Evolutionary conservation across 1,140 invertebrate genomes (phyloP).

Genomic region (Solen grandis): DNA sequence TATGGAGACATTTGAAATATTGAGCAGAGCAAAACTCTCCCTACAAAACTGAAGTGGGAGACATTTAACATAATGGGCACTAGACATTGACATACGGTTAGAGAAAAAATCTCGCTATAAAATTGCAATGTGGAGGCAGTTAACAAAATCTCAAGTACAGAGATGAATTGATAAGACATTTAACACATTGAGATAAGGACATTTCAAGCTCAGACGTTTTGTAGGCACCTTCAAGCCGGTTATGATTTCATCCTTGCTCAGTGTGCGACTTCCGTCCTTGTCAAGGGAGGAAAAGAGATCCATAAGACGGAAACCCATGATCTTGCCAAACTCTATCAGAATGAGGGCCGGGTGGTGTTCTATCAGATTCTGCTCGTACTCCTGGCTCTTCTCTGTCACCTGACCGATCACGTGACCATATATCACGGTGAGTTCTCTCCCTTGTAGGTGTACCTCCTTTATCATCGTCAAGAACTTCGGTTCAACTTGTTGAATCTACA

Average conservation of each 20-base stretch:
- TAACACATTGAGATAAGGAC: too few relatives aligned
- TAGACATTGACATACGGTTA: too few relatives aligned
- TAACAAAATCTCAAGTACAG: too few relatives aligned
- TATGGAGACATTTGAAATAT: too few relatives aligned
- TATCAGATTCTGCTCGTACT: constrained; percentile 55
- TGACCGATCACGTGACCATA: constrained; percentile 57
- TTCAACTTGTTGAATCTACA: constrained; percentile 61
- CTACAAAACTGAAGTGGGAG: too few relatives aligned
- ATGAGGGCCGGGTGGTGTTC: constrained; percentile 64
- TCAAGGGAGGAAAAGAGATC: constrained; percentile 72
- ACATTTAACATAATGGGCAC: too few relatives aligned
- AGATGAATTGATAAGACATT: too few relatives aligned
- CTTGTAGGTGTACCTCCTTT: constrained; percentile 47
- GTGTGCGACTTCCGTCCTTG: constrained; percentile 68
- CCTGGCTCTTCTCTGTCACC: constrained; percentile 13
- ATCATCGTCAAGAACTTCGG: constrained; percentile 23
- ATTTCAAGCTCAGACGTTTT: too few relatives aligned
- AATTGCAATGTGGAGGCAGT: too few relatives aligned
- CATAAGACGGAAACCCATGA: constrained; percentile 67
- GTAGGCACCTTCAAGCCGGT: constrained; percentile 70
- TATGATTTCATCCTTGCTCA: constrained; percentile 69
- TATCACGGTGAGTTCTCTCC: constrained; percentile 47
- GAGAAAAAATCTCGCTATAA: too few relatives aligned
- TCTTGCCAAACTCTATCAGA: constrained; percentile 69
- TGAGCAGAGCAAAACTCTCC: too few relatives aligned